Base-by-base conservation (phyloP, 1,140 invertebrate species). In the Heliconius melpomene region DNA sequence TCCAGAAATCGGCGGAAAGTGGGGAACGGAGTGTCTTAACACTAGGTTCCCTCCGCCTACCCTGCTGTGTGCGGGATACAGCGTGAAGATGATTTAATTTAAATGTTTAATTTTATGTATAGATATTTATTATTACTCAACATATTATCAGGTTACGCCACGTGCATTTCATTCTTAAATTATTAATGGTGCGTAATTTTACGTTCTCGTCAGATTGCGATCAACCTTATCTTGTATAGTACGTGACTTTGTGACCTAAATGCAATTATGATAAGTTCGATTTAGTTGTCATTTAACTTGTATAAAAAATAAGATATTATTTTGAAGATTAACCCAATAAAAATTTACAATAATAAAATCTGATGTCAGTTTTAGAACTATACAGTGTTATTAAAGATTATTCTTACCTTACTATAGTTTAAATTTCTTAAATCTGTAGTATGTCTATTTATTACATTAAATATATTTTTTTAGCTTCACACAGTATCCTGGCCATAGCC, bases 141-240 rank as follows among this genome's bases (percentile, higher is more conserved):
- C 32, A 78, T 52, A 36, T 32, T 73, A 73, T 78, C 72, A 60
- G 23, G 32, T 78, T 73, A 60, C 77, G 16, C 40, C 20, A 70
- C 60, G 60, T 70, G 36, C 46, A 75, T 74, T 74, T 74, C 23
- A 77, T 77, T 66, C 23, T 66, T 66, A 66, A 66, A 66, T 66
- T 70, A 77, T 23, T 78, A 60, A 50, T 50, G 40, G 13, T 46
- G 77, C 50, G 77, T 78, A 73, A 78, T 50, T 60, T 74, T 78
- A 20, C 16, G 16, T 52, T 40, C 46, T 73, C 40, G 52, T 73
- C 72, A 75, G 50, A 75, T 70, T 77, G 75, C 38, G 54, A 77
- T 70, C 75, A 20, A 40, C 3, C n/a, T 66, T 76, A 66, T 66
- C 57, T 36, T 46, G 8, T 32, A 29, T 36, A 66, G 60, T 66